Base-by-base conservation (phyloP, 2,888 invertebrate genomes). In the Scaptomyza caliginosa region DNA sequence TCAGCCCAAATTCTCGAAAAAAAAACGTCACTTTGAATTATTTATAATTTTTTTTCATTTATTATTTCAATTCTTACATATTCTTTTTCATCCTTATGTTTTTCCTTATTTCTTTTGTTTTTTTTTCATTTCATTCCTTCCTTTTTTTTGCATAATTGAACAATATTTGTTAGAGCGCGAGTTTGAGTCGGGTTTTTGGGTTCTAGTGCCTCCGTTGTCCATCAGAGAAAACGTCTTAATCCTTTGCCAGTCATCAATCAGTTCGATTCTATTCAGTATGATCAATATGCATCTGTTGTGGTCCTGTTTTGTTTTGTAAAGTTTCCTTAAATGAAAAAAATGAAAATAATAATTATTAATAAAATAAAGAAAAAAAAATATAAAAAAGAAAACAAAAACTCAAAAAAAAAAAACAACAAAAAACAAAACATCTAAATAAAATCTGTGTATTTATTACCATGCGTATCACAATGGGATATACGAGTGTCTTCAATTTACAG, bases 251-350 rank as follows among this genome's bases (percentile, higher is more conserved):
- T 70, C 79, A 72, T 66, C 50, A 75, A 66, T 76, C 86, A 74
- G 78, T 82, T 82, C 51, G 67, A 75, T 82, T 87, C 59, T 67
- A 67, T 82, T 82, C 74, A 74, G 64, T 82, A 77, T 66, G 74
- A 75, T 77, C 86, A 73, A 84, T 51, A 76, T 73, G 88, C 83
- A 75, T 86, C 76, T 88, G 84, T 88, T 85, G 88, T 76, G 84
- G 86, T 82, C 83, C 86, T 86, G 77, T 88, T 88, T 88, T 87
- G 88, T 88, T 89, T 88, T 89, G 86, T 87, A 88, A 86, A 88
- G 86, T 87, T 88, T 85, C 88, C 85, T 78, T 79, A 81, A 78
- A 79, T 77, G 80, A 74, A 65, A 59, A 72, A 67, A 63, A 71
- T 59, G 72, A 67, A 77, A 60, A 72, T 69, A 69, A 83, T 71